Evolutionary conservation across 2,888 invertebrate species (phyloP), one percentile per base, ranked within the genome.

Genomic region (Drosophila crucigera): DNA sequence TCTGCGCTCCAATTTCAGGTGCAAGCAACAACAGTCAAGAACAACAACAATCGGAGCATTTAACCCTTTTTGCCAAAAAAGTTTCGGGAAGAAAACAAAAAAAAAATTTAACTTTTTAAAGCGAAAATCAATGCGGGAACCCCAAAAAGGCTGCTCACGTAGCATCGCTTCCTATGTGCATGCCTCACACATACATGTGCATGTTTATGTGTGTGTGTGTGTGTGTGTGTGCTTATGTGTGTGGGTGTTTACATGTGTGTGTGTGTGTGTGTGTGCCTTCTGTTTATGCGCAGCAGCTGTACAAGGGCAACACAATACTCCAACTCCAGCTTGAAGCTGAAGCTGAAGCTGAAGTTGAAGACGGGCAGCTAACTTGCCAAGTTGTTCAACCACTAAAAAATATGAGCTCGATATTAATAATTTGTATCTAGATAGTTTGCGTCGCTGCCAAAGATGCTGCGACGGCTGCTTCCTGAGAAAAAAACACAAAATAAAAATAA

Each of bases 381-480:
- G 73, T 80, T 82, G 81, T 83, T 80, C 72, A 69, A 70, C 62
- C 82, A 74, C 84, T 53, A 86, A 88, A 89, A 90, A 79, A 88
- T 89, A 91, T 85, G 91, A 89, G 90, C 84, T 84, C 86, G 89
- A 91, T 91, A 88, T 90, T 91, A 91, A 91, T 91, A 91, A 91
- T 89, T 91, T 91, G 91, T 89, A 91, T 91, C 91, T 91, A 82
- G 90, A 91, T 91, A 91, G 74, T 72, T 80, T 69, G 63, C 53
- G 53, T 64, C 52, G 69, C 58, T 49, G 69, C 52, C 65, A 77
- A 77, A 89, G 85, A 89, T 80, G 84, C 87, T 81, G 79, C 68
- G 73, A 64, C 67, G 72, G 61, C 61, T 81, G 78, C 76, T 85
- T 75, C 75, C 83, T 82, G 80, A 73, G 85, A 84, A 81, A 55